Conservation (phyloP, 2,888 invertebrate genomes). For the Pharmacophagus antenor region DNA sequence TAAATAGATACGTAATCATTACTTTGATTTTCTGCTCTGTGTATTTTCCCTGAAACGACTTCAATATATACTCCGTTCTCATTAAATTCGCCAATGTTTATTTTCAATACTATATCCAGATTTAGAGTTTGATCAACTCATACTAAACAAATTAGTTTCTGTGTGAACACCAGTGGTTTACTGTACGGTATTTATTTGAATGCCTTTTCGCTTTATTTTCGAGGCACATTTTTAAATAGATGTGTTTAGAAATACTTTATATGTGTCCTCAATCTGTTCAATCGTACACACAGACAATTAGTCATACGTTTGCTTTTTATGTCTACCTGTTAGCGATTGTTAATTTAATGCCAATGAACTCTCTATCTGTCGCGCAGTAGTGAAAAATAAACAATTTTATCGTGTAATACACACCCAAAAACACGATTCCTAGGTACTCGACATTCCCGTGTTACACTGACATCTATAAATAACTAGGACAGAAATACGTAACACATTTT, state of each 20-base stretch:
- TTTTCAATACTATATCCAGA: conserved; percentile 16
- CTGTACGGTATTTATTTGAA: neutral
- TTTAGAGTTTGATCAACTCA: conserved; percentile 13
- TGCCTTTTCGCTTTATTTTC: neutral
- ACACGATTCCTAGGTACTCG: neutral
- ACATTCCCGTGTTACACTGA: conserved; percentile 9
- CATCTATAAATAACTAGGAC: conserved; percentile 20
- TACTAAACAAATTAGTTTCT: neutral
- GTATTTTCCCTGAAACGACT: conserved; percentile 8
- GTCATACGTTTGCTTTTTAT: neutral
- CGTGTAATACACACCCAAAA: conserved; percentile 25
- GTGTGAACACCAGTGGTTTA: neutral
- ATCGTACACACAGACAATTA: neutral
- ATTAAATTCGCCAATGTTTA: conserved; percentile 25
- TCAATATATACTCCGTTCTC: conserved; percentile 12
- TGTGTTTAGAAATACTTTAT: neutral
- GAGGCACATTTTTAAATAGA: neutral
- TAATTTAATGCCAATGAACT: conserved; percentile 26
- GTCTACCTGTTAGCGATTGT: neutral
- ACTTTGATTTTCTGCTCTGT: neutral
- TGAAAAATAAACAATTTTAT: conserved; percentile 24
- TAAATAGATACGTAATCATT: neutral
- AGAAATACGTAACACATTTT: too few species aligned
- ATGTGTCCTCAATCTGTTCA: neutral
- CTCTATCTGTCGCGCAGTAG: conserved; percentile 5